These are phyloP conservation scores for Oenanthe melanoleuca DNA, from an alignment of 2,113 vertebrate species.

Conservation along the genomic window DNA sequence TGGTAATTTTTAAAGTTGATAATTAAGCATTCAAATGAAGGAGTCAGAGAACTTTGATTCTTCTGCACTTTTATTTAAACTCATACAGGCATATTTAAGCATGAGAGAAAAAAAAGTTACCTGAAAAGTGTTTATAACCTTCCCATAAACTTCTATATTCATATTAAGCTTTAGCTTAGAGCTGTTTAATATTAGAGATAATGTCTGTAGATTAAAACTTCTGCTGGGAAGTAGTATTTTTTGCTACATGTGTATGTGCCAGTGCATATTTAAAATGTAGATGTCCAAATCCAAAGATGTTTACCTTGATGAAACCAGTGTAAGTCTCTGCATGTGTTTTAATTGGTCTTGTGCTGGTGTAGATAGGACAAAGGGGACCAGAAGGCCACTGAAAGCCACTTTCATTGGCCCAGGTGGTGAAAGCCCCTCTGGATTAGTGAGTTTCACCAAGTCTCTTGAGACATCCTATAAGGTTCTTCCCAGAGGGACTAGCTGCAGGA, in stretches of 20 bases:
- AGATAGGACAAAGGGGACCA: not conserved
- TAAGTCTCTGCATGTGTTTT: not conserved
- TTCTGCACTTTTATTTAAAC: not conserved
- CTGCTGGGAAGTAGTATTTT: not conserved
- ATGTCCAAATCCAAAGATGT: not conserved
- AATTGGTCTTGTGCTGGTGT: not conserved
- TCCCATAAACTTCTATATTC: not conserved
- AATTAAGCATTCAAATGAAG: not conserved
- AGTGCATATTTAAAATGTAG: not conserved
- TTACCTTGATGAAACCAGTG: not conserved
- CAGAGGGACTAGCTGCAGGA: not conserved
- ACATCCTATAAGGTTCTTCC: not conserved
- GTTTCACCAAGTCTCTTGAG: not conserved
- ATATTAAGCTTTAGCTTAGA: not conserved
- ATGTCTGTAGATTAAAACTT: not conserved
- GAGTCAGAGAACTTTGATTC: not conserved
- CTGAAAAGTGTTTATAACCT: not conserved
- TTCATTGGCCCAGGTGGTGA: accelerated
- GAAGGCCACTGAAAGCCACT: not conserved
- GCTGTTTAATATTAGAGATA: not conserved
- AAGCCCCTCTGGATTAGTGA: not conserved
- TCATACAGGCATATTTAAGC: not conserved
- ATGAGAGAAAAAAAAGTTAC: not conserved
- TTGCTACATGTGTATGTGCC: accelerated
- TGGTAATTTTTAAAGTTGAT: not conserved